Base-by-base conservation (phyloP, 2,797 vertebrate species). In the Muscicapa comitata region DNA sequence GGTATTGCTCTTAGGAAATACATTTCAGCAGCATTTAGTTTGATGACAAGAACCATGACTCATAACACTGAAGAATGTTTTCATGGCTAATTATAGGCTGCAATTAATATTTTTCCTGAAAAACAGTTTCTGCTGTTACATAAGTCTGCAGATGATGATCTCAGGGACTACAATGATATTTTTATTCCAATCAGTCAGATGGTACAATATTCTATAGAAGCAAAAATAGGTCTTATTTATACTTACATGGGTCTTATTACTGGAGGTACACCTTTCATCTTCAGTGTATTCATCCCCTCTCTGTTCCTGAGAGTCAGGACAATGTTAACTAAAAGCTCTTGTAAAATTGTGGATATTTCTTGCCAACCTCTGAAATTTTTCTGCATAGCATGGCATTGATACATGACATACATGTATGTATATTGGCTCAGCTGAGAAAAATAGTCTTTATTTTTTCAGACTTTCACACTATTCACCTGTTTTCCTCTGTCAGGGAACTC, bases 91-190 rank as follows among this genome's bases (percentile, higher is more conserved):
- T 80, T 85, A 89, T 79, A 82, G 33, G 7, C 71, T 59, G 57
- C 63, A 91, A 95, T 95, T 87, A 94, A 50, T 92, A 55, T 87
- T 92, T 84, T 91, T 73, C 72, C 61, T 91, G 65, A 77, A 79
- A 95, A 95, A 47, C 48, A 80, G 10, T 78, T 77, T 86, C 40
- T 71, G n/a, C 67, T 79, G 37, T 95, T 95, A 87, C 42, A 45
- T 89, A 94, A 94, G 37, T 33, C 71, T 85, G 84, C 76, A 86
- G 83, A 42, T 76, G 70, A 62, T 53, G 35, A 84, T 89, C 71
- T 87, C 58, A 58, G 66, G 66, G 47, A 51, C 54, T 81, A 40
- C 17, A 40, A 17, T 51, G 59, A 43, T 84, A 85, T 66, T 88
- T 91, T 92, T 75, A 58, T 59, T 89, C 38, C 61, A n/a, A n/a